Conservation (phyloP, 2,113 vertebrate genomes). For the Anseranas semipalmata region DNA sequence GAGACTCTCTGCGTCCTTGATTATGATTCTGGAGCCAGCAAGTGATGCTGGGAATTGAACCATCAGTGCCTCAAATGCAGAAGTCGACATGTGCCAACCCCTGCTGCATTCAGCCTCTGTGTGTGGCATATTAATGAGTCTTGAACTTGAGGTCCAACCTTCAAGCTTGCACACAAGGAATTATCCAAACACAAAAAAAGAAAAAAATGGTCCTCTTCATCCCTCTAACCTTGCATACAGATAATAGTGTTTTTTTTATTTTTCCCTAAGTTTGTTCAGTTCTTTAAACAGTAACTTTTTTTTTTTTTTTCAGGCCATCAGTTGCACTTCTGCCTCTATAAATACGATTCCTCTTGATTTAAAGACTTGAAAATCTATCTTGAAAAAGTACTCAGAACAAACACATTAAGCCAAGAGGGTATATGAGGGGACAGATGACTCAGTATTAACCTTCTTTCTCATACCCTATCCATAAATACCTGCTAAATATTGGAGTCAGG, state of each 20-base stretch:
- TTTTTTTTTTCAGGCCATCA: background rate
- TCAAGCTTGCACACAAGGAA: slow-evolving; percentile 30
- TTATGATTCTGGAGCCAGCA: slow-evolving; percentile 59
- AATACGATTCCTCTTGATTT: background rate
- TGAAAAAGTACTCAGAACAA: background rate
- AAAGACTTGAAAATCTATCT: background rate
- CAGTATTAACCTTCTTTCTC: background rate
- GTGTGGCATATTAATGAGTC: slow-evolving; percentile 28
- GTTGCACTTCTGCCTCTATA: background rate
- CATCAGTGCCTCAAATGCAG: slow-evolving; percentile 45
- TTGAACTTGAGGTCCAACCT: slow-evolving; percentile 60
- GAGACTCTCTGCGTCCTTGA: slow-evolving; percentile 57
- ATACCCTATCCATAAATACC: background rate
- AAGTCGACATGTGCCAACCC: slow-evolving; percentile 50
- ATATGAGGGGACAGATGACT: background rate
- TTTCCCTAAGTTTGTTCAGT: background rate
- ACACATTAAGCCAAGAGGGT: background rate
- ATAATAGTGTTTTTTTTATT: background rate
- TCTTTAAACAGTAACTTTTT: background rate
- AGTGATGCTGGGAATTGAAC: slow-evolving; percentile 57
- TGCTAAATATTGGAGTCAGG: background rate
- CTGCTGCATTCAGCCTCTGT: slow-evolving; percentile 54
- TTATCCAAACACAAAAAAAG: background rate
- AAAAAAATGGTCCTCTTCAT: background rate
- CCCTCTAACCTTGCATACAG: background rate